Conservation (phyloP, 1,140 invertebrate species). For the Penaeus indicus region DNA sequence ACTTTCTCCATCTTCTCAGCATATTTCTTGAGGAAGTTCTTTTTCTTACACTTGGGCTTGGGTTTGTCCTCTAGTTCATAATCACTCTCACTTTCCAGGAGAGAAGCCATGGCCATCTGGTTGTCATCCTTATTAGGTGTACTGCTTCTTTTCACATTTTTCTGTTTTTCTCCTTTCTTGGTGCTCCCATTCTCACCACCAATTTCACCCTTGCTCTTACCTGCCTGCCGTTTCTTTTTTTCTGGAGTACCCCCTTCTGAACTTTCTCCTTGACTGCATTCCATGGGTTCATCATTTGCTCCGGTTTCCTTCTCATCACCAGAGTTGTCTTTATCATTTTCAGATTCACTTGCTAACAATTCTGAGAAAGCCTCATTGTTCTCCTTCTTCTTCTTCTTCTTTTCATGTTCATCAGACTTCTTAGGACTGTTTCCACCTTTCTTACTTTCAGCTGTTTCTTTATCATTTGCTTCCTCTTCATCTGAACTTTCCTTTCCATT, state of each 20-base stretch:
- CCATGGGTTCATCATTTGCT: conserved; percentile 26
- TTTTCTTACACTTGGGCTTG: conserved; percentile 54
- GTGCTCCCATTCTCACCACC: no score
- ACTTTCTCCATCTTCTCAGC: neutral
- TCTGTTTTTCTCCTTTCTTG: conserved; percentile 26
- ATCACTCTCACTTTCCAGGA: conserved; percentile 54
- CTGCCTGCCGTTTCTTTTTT: neutral
- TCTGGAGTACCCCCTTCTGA: neutral
- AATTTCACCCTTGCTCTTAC: neutral
- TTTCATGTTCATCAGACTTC: neutral
- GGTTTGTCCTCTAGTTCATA: conserved; percentile 45
- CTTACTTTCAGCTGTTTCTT: conserved; percentile 24
- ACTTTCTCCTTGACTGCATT: neutral
- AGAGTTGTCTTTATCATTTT: neutral
- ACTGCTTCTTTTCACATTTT: neutral
- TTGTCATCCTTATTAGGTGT: conserved; percentile 32
- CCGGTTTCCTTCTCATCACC: conserved; percentile 13
- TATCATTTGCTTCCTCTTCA: neutral
- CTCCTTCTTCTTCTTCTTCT: conserved; percentile 24
- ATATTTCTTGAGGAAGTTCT: conserved; percentile 3
- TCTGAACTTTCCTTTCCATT: neutral
- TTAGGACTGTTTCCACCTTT: conserved; percentile 12
- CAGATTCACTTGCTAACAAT: conserved; percentile 22
- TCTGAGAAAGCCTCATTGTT: conserved; percentile 19
- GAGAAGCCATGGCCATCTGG: conserved; percentile 43